Evolutionary conservation across 30 jellyfish, hydroid and myxozoan species (phyloP).

Genomic region (Hydractinia symbiolongicarpus): DNA sequence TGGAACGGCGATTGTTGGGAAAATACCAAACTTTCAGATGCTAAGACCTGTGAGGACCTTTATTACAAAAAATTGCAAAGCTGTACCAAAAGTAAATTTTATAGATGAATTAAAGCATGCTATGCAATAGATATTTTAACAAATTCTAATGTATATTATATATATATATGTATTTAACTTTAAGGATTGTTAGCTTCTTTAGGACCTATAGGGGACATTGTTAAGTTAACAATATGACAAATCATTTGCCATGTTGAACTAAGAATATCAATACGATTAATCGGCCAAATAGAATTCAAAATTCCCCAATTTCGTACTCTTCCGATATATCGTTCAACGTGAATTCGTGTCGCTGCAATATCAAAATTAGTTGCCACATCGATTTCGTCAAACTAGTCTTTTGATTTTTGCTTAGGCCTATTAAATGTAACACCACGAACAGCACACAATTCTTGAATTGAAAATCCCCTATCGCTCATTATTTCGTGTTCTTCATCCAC

Average conservation of each 20-base stretch:
- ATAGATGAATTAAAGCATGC: too few species aligned
- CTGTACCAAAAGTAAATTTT: too few species aligned
- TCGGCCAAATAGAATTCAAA: too few species aligned
- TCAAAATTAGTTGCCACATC: constrained; percentile 43
- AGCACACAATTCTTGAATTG: constrained; percentile 40
- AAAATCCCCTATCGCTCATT: constrained; percentile 48
- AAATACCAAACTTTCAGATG: too few species aligned
- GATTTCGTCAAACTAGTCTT: constrained; percentile 29
- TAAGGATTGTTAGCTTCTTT: too few species aligned
- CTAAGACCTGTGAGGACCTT: too few species aligned
- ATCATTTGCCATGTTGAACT: constrained; percentile 47
- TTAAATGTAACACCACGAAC: constrained; percentile 27
- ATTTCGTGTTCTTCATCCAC: constrained; percentile 53
- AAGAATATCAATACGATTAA: constrained; percentile 33
- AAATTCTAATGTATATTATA: too few species aligned
- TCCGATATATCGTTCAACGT: constrained; percentile 47
- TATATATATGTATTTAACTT: too few species aligned
- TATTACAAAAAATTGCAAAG: too few species aligned
- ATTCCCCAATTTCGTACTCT: constrained; percentile 46
- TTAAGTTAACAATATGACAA: constrained; percentile 39
- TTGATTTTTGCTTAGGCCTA: constrained; percentile 44
- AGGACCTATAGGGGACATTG: constrained; percentile 51
- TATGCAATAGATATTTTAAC: too few species aligned
- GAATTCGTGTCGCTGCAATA: constrained; percentile 49
- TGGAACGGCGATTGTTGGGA: too few species aligned